These are phyloP conservation scores for Fragum whitleyi DNA, from an alignment of 2,888 invertebrate genomes.

Conservation along the genomic window DNA sequence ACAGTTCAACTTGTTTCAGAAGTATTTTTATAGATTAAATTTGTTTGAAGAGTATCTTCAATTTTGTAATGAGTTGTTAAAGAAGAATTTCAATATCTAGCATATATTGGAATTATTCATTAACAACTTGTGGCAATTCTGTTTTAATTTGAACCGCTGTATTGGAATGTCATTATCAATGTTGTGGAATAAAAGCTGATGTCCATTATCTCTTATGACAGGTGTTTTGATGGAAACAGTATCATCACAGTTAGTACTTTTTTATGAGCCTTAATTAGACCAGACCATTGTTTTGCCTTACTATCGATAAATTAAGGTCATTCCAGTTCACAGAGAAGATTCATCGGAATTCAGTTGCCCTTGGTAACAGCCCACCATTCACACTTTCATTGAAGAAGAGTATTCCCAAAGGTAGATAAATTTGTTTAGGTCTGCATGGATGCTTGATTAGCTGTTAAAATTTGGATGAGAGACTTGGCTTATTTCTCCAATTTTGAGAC, in stretches of 20 bases:
- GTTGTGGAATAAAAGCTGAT: neutral
- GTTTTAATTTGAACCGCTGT: neutral
- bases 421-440: constrained; percentile 14
- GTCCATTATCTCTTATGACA: constrained; percentile 32
- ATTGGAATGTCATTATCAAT: neutral
- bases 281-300: constrained; percentile 19
- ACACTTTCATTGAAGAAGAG: constrained; percentile 16
- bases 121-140: too few species aligned
- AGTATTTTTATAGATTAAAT: too few species aligned
- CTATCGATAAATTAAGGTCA: constrained; percentile 20
- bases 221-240: constrained; percentile 26
- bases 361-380: constrained; percentile 17
- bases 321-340: constrained; percentile 11
- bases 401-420: constrained; percentile 21
- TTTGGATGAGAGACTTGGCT: neutral
- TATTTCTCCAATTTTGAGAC: neutral
- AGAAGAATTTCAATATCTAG: too few species aligned
- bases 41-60: too few species aligned
- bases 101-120: too few species aligned
- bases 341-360: constrained; percentile 15
- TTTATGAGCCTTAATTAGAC: constrained; percentile 26
- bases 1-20: too few species aligned
- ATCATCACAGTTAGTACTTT: constrained; percentile 29
- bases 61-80: too few species aligned
- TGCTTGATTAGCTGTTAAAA: constrained; percentile 26